These are phyloP conservation scores for Acleris emargana DNA, from an alignment of 2,888 invertebrate species.

Conservation along the genomic window DNA sequence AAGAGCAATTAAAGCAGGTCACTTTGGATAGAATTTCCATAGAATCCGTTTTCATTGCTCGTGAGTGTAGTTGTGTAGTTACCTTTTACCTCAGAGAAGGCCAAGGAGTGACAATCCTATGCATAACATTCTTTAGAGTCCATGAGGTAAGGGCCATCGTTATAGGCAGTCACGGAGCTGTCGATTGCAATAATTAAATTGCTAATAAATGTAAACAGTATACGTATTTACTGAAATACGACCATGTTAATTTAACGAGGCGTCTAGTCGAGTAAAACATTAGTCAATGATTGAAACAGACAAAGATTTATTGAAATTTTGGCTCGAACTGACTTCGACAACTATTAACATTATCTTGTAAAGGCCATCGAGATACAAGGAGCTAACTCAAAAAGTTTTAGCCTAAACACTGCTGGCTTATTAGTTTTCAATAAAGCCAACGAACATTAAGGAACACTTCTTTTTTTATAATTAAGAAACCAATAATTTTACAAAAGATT, in stretches of 20 bases:
- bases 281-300: slow-evolving; percentile 8
- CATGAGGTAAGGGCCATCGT: slow-evolving; percentile 27
- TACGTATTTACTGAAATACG: slow-evolving; percentile 12
- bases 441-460: not conserved
- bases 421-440: not conserved
- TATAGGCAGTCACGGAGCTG: slow-evolving; percentile 21
- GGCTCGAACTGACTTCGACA: slow-evolving; percentile 1
- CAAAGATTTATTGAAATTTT: slow-evolving; percentile 3
- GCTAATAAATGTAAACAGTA: slow-evolving; percentile 17
- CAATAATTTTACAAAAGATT: no score
- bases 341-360: slow-evolving; percentile 11
- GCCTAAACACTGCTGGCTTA: not conserved
- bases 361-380: slow-evolving; percentile 12
- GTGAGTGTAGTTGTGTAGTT: not conserved
- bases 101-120: slow-evolving; percentile 29
- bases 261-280: not conserved
- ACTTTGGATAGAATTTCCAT: no score
- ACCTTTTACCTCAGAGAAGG: slow-evolving; percentile 30
- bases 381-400: slow-evolving; percentile 7
- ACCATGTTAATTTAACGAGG: slow-evolving; percentile 10
- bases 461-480: no score
- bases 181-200: slow-evolving; percentile 7
- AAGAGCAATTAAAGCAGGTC: no score
- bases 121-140: slow-evolving; percentile 26
- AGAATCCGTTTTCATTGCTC: no score